Conservation (phyloP, 2,797 vertebrate species). For the Miichthys miiuy region DNA sequence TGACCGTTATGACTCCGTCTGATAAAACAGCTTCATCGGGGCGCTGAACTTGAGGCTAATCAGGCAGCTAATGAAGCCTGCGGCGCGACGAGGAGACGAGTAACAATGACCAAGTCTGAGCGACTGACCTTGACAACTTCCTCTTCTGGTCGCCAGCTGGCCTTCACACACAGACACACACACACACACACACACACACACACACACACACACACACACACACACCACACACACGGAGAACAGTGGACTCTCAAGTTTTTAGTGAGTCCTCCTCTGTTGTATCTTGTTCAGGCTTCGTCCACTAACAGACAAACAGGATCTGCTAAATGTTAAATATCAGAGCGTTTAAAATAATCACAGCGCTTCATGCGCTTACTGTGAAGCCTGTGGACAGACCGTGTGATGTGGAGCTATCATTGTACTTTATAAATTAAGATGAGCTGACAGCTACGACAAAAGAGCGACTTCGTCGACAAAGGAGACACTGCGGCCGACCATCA, state of each 20-base stretch:
- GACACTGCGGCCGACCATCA: no score
- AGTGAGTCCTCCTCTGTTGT: background rate
- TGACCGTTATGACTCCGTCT: no score
- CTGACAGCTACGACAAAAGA: no score
- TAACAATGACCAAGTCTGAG: constrained; percentile 36
- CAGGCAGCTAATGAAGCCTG: constrained; percentile 62
- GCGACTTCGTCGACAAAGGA: no score
- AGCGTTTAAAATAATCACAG: no score
- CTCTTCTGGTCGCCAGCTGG: background rate
- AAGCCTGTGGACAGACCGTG: no score
- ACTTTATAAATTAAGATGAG: no score
- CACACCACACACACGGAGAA: background rate
- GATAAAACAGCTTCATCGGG: constrained; percentile 56
- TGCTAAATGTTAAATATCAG: background rate
- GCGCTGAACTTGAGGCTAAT: constrained; percentile 56
- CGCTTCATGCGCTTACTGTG: no score
- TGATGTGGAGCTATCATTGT: no score
- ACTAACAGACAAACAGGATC: background rate
- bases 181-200: constrained; percentile 1
- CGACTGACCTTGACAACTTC: constrained; percentile 58
- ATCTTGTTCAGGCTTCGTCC: background rate
- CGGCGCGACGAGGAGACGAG: constrained; percentile 38
- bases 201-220: constrained; percentile 9
- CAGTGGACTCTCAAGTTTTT: background rate
- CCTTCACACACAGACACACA: constrained; percentile 9